Percentiles rank a stretch among this genome's conserved stretches.
Evolutionary conservation across 1,140 invertebrate species (phyloP).

Genomic region (Trichonephila clavata): DNA sequence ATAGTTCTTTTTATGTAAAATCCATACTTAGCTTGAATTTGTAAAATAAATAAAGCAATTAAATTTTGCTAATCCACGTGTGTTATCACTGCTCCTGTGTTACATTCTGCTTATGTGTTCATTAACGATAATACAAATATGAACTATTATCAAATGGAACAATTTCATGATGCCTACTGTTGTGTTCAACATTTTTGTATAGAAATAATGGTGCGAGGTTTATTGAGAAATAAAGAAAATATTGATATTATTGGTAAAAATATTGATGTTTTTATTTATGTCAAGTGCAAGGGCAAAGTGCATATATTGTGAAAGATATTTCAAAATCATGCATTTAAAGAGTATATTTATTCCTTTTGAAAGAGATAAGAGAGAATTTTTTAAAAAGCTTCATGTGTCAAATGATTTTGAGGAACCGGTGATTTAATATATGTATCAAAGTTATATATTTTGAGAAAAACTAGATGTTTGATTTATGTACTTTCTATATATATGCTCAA

Average conservation of each 20-base stretch:
- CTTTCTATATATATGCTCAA: slow-evolving; percentile 72
- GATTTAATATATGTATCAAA: slow-evolving; percentile 74
- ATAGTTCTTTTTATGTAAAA: too few relatives aligned
- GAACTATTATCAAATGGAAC: background rate
- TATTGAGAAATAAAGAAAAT: background rate
- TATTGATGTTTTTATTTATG: slow-evolving; percentile 11
- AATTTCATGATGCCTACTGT: background rate
- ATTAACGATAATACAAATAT: background rate
- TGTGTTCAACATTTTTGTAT: slow-evolving; percentile 7
- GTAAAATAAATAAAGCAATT: too few relatives aligned
- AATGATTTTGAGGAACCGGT: slow-evolving; percentile 59
- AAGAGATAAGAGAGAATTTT: slow-evolving; percentile 72
- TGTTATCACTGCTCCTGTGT: too few relatives aligned
- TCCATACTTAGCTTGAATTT: too few relatives aligned
- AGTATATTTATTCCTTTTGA: slow-evolving; percentile 48
- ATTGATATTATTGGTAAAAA: slow-evolving; percentile 7
- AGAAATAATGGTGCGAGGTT: background rate
- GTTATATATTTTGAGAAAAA: slow-evolving; percentile 71
- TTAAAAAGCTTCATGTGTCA: slow-evolving; percentile 16
- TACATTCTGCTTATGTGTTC: too few relatives aligned
- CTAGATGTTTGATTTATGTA: slow-evolving; percentile 73
- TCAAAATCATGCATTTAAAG: slow-evolving; percentile 48
- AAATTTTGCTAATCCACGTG: too few relatives aligned
- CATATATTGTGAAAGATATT: slow-evolving; percentile 57
- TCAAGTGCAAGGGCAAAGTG: slow-evolving; percentile 52